Conservation (phyloP, 1,140 invertebrate genomes). For the Apis dorsata region DNA sequence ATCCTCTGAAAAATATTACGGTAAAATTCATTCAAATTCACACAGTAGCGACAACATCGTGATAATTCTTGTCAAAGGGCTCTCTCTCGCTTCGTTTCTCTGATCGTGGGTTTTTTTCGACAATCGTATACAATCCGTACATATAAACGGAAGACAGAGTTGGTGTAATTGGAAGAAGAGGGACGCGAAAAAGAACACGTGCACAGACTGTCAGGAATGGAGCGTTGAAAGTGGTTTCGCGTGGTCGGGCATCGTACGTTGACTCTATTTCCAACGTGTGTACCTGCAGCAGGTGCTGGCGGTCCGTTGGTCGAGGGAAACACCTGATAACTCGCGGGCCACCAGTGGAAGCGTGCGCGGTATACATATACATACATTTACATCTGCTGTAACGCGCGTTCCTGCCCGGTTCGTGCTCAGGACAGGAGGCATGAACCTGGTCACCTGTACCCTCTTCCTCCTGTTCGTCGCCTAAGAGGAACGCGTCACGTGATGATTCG, state of each 20-base stretch:
- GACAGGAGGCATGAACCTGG: slow-evolving; percentile 12
- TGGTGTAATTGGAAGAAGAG: too few relatives aligned
- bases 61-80: too few relatives aligned
- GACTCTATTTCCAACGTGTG: slow-evolving; percentile 54
- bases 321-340: slow-evolving; percentile 61
- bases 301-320: slow-evolving; percentile 64
- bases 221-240: slow-evolving; percentile 48
- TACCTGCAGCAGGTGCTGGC: slow-evolving; percentile 60
- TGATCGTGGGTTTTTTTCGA: too few relatives aligned
- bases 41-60: too few relatives aligned
- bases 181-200: slow-evolving; percentile 10
- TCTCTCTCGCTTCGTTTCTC: too few relatives aligned
- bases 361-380: slow-evolving; percentile 35
- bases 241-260: slow-evolving; percentile 54
- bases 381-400: slow-evolving; percentile 42
- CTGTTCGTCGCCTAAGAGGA: not conserved
- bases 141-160: not conserved
- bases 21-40: too few relatives aligned
- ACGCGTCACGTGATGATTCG: slow-evolving; percentile 16
- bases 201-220: slow-evolving; percentile 24
- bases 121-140: too few relatives aligned
- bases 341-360: slow-evolving; percentile 22
- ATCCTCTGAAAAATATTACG: too few relatives aligned
- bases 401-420: slow-evolving; percentile 15
- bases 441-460: slow-evolving; percentile 54